These are phyloP conservation scores for Etheostoma perlongum DNA, from an alignment of 2,797 vertebrate species.

Conservation along the genomic window DNA sequence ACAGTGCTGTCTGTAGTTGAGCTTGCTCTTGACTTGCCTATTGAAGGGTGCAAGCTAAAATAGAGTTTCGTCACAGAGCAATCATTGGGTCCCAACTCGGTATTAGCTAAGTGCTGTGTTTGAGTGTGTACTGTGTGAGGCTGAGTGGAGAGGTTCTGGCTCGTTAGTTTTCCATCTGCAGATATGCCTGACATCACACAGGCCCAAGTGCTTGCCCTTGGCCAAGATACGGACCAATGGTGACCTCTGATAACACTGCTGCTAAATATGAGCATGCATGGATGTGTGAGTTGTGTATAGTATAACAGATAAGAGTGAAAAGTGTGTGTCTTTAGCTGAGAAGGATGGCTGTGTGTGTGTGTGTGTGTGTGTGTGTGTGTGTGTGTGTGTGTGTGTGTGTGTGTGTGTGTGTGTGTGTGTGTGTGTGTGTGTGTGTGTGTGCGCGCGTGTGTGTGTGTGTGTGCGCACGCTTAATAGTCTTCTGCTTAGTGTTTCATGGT, in stretches of 20 bases:
- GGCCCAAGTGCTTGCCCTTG: conserved; percentile 64
- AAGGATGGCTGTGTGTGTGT: conserved; percentile 9
- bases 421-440: conserved; percentile 12
- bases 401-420: conserved; percentile 48
- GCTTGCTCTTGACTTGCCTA: conserved; percentile 30
- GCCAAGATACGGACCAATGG: conserved; percentile 70
- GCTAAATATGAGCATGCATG: conserved; percentile 52
- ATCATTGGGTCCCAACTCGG: conserved; percentile 25
- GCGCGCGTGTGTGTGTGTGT: conserved; percentile 7
- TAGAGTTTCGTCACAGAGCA: conserved; percentile 34
- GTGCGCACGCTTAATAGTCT: conserved; percentile 57
- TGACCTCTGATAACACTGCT: conserved; percentile 64
- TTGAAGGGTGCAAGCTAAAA: conserved; percentile 14
- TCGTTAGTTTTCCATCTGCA: conserved; percentile 70
- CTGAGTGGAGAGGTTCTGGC: conserved; percentile 37
- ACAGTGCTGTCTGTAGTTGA: conserved; percentile 20
- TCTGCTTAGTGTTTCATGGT: conserved; percentile 71
- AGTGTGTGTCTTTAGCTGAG: conserved; percentile 35
- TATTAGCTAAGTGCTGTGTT: conserved; percentile 37
- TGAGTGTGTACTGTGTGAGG: conserved; percentile 48
- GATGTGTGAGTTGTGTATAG: conserved; percentile 37
- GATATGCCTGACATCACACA: conserved; percentile 70
- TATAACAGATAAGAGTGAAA: conserved; percentile 61
- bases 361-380: conserved; percentile 16
- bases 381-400: conserved; percentile 20